These are phyloP conservation scores for Pyrochroa serraticornis DNA, from an alignment of 2,888 invertebrate species.

Conservation along the genomic window DNA sequence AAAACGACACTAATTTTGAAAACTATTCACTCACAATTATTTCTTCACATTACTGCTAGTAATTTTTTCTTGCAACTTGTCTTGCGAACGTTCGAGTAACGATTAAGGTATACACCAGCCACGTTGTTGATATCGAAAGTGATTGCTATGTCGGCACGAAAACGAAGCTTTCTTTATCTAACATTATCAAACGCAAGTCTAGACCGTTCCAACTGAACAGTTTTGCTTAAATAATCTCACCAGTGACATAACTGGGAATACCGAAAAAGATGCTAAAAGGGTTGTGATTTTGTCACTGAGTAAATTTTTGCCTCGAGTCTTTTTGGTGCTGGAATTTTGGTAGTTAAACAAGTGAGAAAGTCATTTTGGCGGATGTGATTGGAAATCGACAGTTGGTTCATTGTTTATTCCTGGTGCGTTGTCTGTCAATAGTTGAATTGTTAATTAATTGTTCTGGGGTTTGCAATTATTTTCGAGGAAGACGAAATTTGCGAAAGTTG, in stretches of 20 bases:
- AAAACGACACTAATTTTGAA: background rate
- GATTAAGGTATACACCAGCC: background rate
- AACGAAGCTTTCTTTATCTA: constrained; percentile 1
- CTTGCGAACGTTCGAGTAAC: background rate
- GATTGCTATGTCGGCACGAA: background rate
- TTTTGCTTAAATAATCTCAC: background rate
- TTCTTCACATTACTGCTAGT: background rate
- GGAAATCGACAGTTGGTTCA: too few relatives aligned
- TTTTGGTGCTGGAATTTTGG: too few relatives aligned
- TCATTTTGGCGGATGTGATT: too few relatives aligned
- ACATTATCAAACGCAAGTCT: background rate
- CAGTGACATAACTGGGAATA: background rate
- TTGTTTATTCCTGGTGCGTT: too few relatives aligned
- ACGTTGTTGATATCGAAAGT: constrained; percentile 2
- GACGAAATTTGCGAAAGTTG: too few relatives aligned
- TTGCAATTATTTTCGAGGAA: too few relatives aligned
- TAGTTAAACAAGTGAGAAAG: too few relatives aligned
- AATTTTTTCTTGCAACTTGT: background rate
- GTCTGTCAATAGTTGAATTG: too few relatives aligned
- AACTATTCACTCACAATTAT: background rate
- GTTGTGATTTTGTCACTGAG: too few relatives aligned
- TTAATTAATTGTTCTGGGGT: too few relatives aligned
- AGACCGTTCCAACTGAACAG: background rate
- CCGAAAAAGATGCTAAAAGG: too few relatives aligned
- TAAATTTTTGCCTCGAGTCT: too few relatives aligned